A percentile compares a stretch with the other conserved stretches of the same genome.
Conservation (phyloP, 2,113 vertebrate species). For the Alligator sinensis region DNA sequence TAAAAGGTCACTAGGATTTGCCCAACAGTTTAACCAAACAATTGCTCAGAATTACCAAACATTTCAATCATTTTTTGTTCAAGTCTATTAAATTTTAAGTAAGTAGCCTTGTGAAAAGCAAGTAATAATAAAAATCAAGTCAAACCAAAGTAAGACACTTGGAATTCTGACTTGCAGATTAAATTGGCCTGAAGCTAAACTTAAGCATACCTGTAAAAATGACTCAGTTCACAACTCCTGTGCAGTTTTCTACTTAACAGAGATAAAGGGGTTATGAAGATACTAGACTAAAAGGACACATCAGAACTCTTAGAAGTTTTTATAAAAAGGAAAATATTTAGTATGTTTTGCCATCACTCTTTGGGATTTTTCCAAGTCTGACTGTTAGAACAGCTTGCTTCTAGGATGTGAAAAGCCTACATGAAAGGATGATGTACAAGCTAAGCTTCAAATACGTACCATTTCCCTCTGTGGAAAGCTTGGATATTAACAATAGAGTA, state of each 20-base stretch:
- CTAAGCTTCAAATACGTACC: not conserved
- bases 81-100: not conserved
- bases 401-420: not conserved
- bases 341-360: not conserved
- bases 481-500: not conserved
- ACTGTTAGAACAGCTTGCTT: not conserved
- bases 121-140: not conserved
- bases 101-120: not conserved
- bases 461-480: not conserved
- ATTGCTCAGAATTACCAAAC: not conserved
- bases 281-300: not conserved
- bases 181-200: not conserved
- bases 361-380: not conserved
- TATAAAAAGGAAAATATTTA: too few species aligned
- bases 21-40: not conserved
- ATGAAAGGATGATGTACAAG: not conserved
- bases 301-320: not conserved
- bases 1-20: not conserved
- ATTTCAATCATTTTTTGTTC: not conserved
- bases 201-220: not conserved
- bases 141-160: not conserved
- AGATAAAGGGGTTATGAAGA: not conserved
- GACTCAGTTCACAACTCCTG: not conserved
- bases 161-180: not conserved
- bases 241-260: not conserved